These are phyloP conservation scores for Tokudaia muenninki DNA, from an alignment of 2,797 vertebrate genomes.

Conservation along the genomic window DNA sequence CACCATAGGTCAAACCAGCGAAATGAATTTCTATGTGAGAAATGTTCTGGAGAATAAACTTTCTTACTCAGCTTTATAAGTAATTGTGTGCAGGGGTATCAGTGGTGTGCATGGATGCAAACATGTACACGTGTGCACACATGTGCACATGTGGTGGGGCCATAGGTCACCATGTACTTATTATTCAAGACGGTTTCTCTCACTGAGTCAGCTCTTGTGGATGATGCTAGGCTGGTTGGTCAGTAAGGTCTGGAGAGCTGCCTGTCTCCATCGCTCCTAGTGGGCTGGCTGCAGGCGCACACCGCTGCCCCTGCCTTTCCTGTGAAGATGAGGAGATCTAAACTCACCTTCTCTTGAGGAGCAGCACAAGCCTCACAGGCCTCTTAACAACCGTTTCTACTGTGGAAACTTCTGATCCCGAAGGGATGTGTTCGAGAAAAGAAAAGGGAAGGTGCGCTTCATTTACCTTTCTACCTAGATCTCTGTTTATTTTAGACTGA, in stretches of 20 bases:
- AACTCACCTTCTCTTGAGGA: background rate
- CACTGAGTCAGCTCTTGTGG: background rate
- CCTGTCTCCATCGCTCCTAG: too few relatives aligned
- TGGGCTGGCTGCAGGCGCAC: fast-evolving
- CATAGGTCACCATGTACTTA: background rate
- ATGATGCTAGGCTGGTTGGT: background rate
- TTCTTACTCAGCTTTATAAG: background rate
- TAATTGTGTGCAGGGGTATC: background rate
- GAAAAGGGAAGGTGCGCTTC: background rate
- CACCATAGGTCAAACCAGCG: background rate
- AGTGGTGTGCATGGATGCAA: background rate
- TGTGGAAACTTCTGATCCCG: slow-evolving; percentile 18
- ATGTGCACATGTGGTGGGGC: too few relatives aligned
- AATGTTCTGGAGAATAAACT: slow-evolving; percentile 12
- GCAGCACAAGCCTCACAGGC: background rate
- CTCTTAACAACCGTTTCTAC: slow-evolving; percentile 16
- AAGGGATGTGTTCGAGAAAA: background rate
- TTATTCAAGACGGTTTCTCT: background rate
- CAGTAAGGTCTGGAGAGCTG: background rate
- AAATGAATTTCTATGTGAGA: background rate
- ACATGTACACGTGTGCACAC: too few relatives aligned
- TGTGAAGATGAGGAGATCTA: background rate
- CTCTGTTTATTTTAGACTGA: slow-evolving; percentile 66
- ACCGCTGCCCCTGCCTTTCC: background rate
- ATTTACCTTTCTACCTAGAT: background rate